These are phyloP conservation scores for Masticophis lateralis DNA, from an alignment of 2,797 vertebrate genomes.

Conservation along the genomic window DNA sequence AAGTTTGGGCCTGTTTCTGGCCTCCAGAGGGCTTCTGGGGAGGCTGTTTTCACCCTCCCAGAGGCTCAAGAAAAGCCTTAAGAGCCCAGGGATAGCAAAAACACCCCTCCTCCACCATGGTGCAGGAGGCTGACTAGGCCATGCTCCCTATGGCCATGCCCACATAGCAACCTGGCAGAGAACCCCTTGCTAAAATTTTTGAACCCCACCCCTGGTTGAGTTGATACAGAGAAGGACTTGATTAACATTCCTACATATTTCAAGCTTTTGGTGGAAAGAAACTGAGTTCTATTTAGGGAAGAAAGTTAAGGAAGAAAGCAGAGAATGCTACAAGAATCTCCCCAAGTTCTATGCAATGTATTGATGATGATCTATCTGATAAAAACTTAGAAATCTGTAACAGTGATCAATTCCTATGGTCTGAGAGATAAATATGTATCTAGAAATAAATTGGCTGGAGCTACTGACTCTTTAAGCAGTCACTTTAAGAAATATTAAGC, in stretches of 20 bases:
- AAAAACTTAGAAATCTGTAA: neutral
- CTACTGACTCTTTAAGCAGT: neutral
- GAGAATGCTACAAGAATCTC: neutral
- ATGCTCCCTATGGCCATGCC: too few species aligned
- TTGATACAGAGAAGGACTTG: neutral
- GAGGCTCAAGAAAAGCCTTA: too few species aligned
- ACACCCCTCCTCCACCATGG: too few species aligned
- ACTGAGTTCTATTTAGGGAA: neutral
- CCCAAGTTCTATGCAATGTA: neutral
- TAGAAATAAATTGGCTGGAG: neutral
- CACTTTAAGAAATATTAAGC: neutral
- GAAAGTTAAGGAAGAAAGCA: neutral
- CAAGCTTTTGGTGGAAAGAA: neutral
- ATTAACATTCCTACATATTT: neutral
- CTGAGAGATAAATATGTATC: neutral
- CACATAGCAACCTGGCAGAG: too few species aligned
- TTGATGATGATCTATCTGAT: neutral
- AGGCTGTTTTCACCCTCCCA: too few species aligned
- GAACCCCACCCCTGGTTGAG: neutral
- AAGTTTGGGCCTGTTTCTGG: too few species aligned
- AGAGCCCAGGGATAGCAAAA: too few species aligned
- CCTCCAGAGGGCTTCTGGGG: too few species aligned
- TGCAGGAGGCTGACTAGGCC: too few species aligned
- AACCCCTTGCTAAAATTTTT: too few species aligned
- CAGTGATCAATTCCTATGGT: neutral